Base-by-base conservation (phyloP, 1,140 invertebrate species). In the Drosophila malerkotliana region DNA sequence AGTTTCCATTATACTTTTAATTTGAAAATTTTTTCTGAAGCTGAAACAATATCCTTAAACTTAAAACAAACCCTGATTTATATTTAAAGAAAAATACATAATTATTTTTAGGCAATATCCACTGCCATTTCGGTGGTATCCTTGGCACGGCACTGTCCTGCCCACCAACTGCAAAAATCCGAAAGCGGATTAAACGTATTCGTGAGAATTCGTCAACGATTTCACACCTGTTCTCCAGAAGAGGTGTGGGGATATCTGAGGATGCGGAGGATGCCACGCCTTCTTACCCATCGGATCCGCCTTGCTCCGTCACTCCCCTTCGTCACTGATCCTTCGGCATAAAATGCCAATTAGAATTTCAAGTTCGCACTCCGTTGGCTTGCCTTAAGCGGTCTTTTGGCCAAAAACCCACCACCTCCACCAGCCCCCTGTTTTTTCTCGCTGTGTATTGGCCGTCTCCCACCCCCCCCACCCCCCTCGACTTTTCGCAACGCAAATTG, bases 101-200 rank as follows among this genome's bases (percentile, higher is more conserved):
- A 3, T 30, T 26, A 26, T 51, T 30, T 4, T 2, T 30, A 10
- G 3, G 1, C 10, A 56, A 1, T 7, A 24, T 12, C 12, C 6
- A 67, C 63, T 67, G 63, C 47, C 30, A 8, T 34, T 51, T 15
- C 39, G 37, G 3, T n/a, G 45, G 28, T 30, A 59, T 52, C 57
- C 49, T 59, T 54, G 71, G 51, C 68, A 73, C 41, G 49, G 14
- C 28, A n/a, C 34, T 10, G 51, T 39, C 26, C 58, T 14, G 51
- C 30, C 26, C 58, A 64, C 48, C 62, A 56, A 62, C 74, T 69
- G 73, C 80, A 85, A 88, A 87, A 87, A 87, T 87, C 83, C 77
- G 79, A 87, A 87, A 87, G 83, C 83, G 83, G 83, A 87, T 87
- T 87, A 87, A 87, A 88, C 79, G 82, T 87, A 88, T 83, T 83